phyloP scores from a whole-genome alignment of 2,113 vertebrate species.

The Bettongia penicillata region DNA sequence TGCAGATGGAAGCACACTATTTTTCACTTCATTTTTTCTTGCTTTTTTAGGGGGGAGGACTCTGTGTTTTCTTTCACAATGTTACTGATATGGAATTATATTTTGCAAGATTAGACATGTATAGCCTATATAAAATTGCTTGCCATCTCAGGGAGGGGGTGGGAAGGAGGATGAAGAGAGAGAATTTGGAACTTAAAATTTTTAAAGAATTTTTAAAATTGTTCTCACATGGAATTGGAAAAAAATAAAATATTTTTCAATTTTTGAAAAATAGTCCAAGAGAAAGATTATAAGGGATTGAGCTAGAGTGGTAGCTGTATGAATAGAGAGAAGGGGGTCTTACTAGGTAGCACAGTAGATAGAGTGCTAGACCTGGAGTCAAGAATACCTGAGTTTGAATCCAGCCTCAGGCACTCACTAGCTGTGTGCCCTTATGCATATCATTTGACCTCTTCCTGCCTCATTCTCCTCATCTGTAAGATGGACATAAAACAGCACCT shows the following conservation, averaged over 20 bases:
- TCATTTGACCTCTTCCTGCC: neutral
- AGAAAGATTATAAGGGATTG: neutral
- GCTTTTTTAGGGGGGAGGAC: neutral
- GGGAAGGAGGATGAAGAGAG: too few relatives aligned
- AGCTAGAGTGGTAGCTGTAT: neutral
- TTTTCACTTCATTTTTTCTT: neutral
- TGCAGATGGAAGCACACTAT: too few relatives aligned
- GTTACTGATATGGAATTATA: neutral
- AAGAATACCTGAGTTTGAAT: neutral
- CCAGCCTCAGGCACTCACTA: neutral
- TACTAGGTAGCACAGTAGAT: neutral
- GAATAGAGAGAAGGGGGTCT: neutral
- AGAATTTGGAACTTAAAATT: neutral
- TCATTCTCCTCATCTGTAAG: neutral
- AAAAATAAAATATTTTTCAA: neutral
- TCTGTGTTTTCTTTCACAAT: neutral
- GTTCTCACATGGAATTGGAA: neutral
- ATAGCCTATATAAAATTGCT: neutral
- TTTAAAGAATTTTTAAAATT: neutral
- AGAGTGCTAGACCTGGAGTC: neutral
- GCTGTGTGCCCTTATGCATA: neutral
- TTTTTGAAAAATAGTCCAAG: neutral
- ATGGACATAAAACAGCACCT: neutral
- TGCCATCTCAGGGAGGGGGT: neutral
- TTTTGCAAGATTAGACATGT: neutral